Evolutionary conservation across 2,888 invertebrate genomes (phyloP).

Genomic region (Oligia latruncula): DNA sequence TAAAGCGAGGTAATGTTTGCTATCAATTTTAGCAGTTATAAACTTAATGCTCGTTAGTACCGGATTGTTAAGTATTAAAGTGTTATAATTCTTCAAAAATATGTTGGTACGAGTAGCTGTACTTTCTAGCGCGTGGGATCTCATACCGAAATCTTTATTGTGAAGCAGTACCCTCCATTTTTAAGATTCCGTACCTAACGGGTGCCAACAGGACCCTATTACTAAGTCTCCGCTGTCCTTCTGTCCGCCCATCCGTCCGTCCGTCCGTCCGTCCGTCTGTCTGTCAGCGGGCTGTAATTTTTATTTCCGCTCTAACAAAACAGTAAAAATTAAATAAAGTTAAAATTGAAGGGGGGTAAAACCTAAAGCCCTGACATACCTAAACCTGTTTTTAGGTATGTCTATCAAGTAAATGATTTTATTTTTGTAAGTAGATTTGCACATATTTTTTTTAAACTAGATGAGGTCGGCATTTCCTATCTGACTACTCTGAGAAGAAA

Average conservation of each 20-base stretch:
- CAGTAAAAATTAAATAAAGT: no score
- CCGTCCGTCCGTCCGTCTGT: neutral
- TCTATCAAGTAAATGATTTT: neutral
- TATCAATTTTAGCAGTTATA: constrained; percentile 8
- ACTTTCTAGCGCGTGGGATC: constrained; percentile 20
- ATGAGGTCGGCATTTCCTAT: no score
- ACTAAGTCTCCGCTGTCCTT: neutral
- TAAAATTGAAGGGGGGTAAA: no score
- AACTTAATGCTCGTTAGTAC: constrained; percentile 35
- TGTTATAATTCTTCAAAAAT: constrained; percentile 28
- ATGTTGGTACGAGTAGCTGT: neutral
- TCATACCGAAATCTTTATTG: neutral
- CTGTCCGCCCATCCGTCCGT: neutral
- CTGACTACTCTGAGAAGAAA: no score
- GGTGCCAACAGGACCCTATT: neutral
- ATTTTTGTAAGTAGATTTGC: no score
- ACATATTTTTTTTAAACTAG: no score
- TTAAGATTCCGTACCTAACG: neutral
- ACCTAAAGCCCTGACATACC: no score
- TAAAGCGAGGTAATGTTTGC: constrained; percentile 66
- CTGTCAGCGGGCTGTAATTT: neutral
- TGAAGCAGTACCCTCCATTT: neutral
- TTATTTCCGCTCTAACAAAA: no score
- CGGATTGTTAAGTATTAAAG: constrained; percentile 40
- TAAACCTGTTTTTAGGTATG: no score